These are phyloP conservation scores for Acanthiza pusilla DNA, from an alignment of 2,797 vertebrate genomes.

Conservation along the genomic window DNA sequence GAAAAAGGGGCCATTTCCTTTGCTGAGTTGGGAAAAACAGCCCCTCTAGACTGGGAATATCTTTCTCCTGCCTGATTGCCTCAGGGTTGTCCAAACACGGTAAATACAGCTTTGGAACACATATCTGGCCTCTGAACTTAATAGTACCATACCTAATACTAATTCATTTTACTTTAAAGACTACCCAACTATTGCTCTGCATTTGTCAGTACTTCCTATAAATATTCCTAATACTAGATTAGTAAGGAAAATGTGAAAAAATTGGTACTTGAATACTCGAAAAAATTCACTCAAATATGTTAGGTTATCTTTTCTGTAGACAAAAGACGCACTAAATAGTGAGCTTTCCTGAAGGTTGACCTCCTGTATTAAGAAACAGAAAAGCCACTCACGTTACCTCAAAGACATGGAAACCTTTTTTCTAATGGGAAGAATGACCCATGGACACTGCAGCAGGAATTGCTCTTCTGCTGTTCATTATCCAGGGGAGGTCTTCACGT, in stretches of 20 bases:
- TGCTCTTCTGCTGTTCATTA: not conserved
- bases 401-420: not conserved
- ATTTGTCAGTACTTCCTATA: not conserved
- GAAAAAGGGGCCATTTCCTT: not conserved
- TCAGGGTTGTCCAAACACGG: not conserved
- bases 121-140: not conserved
- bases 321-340: not conserved
- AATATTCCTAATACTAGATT: not conserved
- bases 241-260: not conserved
- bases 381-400: not conserved
- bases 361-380: not conserved
- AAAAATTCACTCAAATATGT: not conserved
- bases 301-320: not conserved
- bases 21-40: not conserved
- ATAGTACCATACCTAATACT: not conserved
- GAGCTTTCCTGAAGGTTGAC: not conserved
- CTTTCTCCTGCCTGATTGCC: not conserved
- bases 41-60: not conserved
- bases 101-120: not conserved
- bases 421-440: not conserved
- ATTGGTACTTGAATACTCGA: no score
- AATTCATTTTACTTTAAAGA: not conserved
- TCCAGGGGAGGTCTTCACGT: not conserved
- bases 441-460: not conserved
- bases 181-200: not conserved